A percentile compares a stretch with the other conserved stretches of the same genome.
phyloP scores from a whole-genome alignment of 2,113 vertebrate genomes.

The Amblyornis subalaris region DNA sequence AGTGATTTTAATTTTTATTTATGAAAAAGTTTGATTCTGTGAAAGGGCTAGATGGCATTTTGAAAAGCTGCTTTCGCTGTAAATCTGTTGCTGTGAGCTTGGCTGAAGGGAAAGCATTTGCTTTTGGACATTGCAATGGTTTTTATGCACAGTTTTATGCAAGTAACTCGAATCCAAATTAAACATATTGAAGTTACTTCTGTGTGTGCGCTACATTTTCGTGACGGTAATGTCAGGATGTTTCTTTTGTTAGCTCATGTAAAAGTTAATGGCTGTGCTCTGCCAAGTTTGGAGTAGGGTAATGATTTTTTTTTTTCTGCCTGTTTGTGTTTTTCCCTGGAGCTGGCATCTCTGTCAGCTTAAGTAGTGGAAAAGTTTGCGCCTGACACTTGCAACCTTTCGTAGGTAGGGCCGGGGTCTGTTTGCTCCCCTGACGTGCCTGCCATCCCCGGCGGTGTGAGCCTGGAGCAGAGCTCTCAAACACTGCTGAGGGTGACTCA shows the following conservation, averaged over 20 bases:
- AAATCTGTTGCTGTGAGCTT: conserved; percentile 32
- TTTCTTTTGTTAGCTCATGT: conserved; percentile 71
- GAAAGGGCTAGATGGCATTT: conserved; percentile 36
- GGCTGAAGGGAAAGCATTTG: conserved; percentile 59
- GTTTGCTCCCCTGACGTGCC: background rate
- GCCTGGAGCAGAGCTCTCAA: background rate
- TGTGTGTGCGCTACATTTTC: conserved; percentile 28
- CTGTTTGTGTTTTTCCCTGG: conserved; percentile 53
- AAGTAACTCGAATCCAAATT: conserved; percentile 64
- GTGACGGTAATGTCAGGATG: conserved; percentile 34
- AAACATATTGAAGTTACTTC: conserved; percentile 56
- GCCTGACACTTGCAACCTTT: conserved; percentile 22
- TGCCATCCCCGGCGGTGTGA: background rate
- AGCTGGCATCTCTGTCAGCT: conserved; percentile 43
- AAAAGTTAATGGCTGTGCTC: conserved; percentile 49
- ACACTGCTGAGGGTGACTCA: background rate
- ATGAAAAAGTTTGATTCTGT: background rate
- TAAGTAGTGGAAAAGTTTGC: conserved; percentile 56
- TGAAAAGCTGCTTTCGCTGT: conserved; percentile 45
- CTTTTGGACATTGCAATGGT: conserved; percentile 56
- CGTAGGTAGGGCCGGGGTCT: background rate
- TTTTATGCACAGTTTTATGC: conserved; percentile 61
- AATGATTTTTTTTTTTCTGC: conserved; percentile 49
- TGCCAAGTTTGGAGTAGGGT: conserved; percentile 59
- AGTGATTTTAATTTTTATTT: conserved; percentile 40